phyloP scores from a whole-genome alignment of 2,797 vertebrate genomes.

The Manis pentadactyla region DNA sequence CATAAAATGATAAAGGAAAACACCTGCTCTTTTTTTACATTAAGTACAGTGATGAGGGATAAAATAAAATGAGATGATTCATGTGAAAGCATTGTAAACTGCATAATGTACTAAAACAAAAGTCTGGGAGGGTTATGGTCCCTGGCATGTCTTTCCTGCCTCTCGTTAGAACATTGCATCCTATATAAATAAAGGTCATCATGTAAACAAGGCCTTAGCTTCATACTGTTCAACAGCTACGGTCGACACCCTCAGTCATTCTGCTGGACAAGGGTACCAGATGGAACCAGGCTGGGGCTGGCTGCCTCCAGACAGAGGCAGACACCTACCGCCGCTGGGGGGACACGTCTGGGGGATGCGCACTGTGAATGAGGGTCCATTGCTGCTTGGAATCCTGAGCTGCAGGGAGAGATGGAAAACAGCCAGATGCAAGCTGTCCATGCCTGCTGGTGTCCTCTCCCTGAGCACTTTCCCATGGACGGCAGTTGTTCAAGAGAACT shows the following conservation, averaged over 20 bases:
- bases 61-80: not conserved
- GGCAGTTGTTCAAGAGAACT: not conserved
- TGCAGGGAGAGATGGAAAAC: not conserved
- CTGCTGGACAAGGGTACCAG: not conserved
- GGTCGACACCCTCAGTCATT: not conserved
- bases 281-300: not conserved
- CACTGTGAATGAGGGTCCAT: not conserved
- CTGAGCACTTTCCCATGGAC: not conserved
- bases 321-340: rapidly evolving
- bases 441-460: not conserved
- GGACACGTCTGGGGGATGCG: rapidly evolving
- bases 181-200: not conserved
- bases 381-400: not conserved
- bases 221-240: not conserved
- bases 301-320: not conserved
- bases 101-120: not conserved
- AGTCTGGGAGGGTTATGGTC: not conserved
- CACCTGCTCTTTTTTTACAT: not conserved
- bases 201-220: not conserved
- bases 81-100: not conserved
- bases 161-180: not conserved
- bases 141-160: not conserved
- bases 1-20: not conserved
- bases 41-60: not conserved
- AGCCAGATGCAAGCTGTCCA: not conserved